Evolutionary conservation across 2,888 invertebrate species (phyloP).

Genomic region (Calliphora vomitoria): DNA sequence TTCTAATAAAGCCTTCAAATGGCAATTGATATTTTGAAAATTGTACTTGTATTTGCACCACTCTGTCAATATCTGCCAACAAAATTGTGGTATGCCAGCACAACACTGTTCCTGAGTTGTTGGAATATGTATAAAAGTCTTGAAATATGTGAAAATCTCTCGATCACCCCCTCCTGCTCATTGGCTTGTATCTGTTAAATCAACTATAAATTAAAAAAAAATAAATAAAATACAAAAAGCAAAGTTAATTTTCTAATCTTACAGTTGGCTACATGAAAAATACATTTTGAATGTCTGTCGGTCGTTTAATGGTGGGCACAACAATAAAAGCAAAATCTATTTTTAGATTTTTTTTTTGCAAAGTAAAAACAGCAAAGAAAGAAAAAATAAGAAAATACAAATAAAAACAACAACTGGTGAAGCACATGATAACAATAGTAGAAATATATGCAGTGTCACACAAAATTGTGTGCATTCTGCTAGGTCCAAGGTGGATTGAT

Average conservation of each 20-base stretch:
- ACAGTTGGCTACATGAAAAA: conserved; percentile 10
- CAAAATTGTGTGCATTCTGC: too few relatives aligned
- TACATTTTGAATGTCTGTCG: background rate
- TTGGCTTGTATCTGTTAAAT: conserved; percentile 23
- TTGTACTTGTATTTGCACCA: too few relatives aligned
- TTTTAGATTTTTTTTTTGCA: conserved; percentile 53
- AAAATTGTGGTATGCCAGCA: background rate
- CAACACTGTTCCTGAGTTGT: conserved; percentile 14
- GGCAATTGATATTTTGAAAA: too few relatives aligned
- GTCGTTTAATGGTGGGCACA: conserved; percentile 26
- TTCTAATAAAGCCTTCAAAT: too few relatives aligned
- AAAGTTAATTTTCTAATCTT: conserved; percentile 20
- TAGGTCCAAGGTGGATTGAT: too few relatives aligned
- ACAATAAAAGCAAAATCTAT: conserved; percentile 40
- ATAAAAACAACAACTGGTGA: conserved; percentile 27
- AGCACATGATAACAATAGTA: conserved; percentile 50
- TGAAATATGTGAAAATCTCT: background rate
- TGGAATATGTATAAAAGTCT: background rate
- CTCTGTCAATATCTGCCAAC: too few relatives aligned
- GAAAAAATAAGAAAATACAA: conserved; percentile 8
- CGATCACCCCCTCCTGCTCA: background rate
- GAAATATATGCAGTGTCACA: background rate
- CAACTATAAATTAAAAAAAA: conserved; percentile 38
- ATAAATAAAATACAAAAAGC: background rate
- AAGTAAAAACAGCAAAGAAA: conserved; percentile 16